A percentile compares a stretch with the other conserved stretches of the same genome.
These are phyloP conservation scores for Porites lobata DNA, from an alignment of 92 coral and sea anemone species.

Conservation along the genomic window DNA sequence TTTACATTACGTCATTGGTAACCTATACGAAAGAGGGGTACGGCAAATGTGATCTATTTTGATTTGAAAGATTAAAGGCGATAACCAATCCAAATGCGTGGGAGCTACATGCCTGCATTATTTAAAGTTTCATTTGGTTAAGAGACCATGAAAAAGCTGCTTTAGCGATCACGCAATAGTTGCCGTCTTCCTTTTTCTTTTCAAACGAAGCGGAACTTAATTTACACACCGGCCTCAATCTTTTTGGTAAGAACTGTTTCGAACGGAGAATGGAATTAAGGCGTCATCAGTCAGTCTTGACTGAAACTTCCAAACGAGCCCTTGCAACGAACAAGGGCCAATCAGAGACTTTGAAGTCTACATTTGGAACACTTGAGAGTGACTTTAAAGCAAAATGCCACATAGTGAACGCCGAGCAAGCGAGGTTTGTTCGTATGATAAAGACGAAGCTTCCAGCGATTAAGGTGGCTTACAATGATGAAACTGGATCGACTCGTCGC, in stretches of 20 bases:
- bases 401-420: conserved; percentile 59
- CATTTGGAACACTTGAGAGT: conserved; percentile 50
- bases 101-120: background rate
- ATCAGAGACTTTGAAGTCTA: conserved; percentile 55
- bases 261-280: conserved; percentile 14
- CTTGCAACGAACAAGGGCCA: conserved; percentile 52
- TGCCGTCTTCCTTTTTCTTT: background rate
- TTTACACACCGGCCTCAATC: background rate
- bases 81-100: no score
- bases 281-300: conserved; percentile 27
- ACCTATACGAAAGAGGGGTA: no score
- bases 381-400: conserved; percentile 46
- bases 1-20: no score
- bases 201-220: background rate
- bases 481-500: conserved; percentile 1
- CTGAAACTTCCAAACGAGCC: conserved; percentile 52
- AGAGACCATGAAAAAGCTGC: background rate
- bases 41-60: no score
- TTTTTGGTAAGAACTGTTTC: background rate
- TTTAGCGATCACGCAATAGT: background rate
- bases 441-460: conserved; percentile 68
- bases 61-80: no score
- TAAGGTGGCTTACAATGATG: conserved; percentile 32
- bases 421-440: conserved; percentile 53
- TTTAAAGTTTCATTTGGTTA: background rate